Conservation (phyloP, 2,888 invertebrate genomes). For the Aspidiotus destructor region DNA sequence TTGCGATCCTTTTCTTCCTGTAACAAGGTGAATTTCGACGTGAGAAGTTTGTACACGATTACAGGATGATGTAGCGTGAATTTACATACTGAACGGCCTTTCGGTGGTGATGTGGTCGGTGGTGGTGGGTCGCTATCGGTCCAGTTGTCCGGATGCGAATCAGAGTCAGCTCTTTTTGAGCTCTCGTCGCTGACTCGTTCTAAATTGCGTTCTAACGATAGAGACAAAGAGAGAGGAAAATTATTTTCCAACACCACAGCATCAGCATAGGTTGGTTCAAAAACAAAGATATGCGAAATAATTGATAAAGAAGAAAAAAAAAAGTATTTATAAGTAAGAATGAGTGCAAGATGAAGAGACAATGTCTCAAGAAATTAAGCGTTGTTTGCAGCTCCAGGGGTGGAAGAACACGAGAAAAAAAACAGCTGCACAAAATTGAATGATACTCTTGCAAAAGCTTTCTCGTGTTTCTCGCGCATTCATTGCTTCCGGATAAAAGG, state of each 20-base stretch:
- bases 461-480: too few relatives aligned
- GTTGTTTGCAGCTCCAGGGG: too few relatives aligned
- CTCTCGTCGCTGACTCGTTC: slow-evolving; percentile 50
- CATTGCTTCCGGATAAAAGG: too few relatives aligned
- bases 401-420: too few relatives aligned
- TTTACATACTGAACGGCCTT: slow-evolving; percentile 17
- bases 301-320: too few relatives aligned
- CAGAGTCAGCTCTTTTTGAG: slow-evolving; percentile 49
- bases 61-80: too few relatives aligned
- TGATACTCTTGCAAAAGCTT: too few relatives aligned
- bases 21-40: not conserved
- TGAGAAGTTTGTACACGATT: not conserved
- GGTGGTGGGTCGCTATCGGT: slow-evolving; percentile 57
- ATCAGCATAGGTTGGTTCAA: not conserved
- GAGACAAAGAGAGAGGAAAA: not conserved
- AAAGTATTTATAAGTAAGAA: too few relatives aligned
- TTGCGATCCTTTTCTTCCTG: slow-evolving; percentile 40
- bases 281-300: not conserved
- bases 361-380: too few relatives aligned
- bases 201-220: slow-evolving; percentile 42
- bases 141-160: slow-evolving; percentile 49
- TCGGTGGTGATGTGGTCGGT: slow-evolving; percentile 45
- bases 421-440: too few relatives aligned
- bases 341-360: too few relatives aligned
- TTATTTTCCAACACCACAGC: not conserved